Conservation (phyloP, 2,797 vertebrate species). For the Pseudochirops corinnae region DNA sequence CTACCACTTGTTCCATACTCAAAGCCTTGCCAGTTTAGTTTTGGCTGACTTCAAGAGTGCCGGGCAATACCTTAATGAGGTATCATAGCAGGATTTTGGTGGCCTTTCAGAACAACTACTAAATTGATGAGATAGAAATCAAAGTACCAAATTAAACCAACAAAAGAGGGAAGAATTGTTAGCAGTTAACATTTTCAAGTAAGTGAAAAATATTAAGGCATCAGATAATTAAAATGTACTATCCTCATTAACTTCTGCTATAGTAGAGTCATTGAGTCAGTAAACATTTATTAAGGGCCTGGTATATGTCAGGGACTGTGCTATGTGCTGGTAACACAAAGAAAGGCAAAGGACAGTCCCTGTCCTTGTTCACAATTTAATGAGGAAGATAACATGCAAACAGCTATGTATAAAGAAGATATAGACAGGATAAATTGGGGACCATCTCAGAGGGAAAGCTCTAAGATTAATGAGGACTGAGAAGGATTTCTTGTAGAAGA, state of each 20-base stretch:
- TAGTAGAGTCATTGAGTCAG: too few relatives aligned
- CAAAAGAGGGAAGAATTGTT: background rate
- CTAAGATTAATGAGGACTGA: background rate
- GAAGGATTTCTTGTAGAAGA: background rate
- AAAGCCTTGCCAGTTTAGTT: background rate
- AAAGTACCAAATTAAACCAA: too few relatives aligned
- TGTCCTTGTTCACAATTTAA: too few relatives aligned
- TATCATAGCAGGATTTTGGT: background rate
- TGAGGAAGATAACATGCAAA: too few relatives aligned
- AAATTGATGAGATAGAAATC: too few relatives aligned
- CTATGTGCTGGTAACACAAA: too few relatives aligned
- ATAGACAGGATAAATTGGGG: background rate
- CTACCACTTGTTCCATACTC: background rate
- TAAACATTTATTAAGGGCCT: too few relatives aligned
- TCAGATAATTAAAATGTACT: background rate
- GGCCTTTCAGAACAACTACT: too few relatives aligned
- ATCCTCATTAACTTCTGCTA: background rate
- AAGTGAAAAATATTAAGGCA: background rate
- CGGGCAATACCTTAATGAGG: background rate
- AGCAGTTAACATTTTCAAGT: background rate
- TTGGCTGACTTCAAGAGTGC: background rate
- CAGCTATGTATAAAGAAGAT: too few relatives aligned
- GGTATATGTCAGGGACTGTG: too few relatives aligned
- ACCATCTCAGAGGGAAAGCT: background rate
- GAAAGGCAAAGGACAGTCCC: too few relatives aligned